A percentile compares a stretch with the other conserved stretches of the same genome.
phyloP scores from a whole-genome alignment of 2,888 invertebrate genomes.

The Caradrina kadenii region DNA sequence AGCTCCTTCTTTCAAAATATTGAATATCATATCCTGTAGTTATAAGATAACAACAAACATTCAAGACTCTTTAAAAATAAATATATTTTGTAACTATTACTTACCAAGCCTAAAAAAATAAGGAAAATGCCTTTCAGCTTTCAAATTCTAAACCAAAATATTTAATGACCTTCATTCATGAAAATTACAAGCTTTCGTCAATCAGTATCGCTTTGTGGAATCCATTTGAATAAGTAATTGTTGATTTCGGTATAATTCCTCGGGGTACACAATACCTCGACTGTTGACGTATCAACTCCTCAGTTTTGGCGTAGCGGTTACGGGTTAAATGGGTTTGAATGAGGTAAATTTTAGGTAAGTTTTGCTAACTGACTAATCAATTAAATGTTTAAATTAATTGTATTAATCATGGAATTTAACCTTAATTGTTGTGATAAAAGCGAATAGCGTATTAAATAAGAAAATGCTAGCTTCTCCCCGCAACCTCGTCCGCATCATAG shows the following conservation, averaged over 20 bases:
- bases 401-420: background rate
- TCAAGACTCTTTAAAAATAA: background rate
- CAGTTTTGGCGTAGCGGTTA: background rate
- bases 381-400: slow-evolving; percentile 4
- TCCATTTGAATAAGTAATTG: slow-evolving; percentile 49
- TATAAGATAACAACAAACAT: background rate
- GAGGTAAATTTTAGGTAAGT: slow-evolving; percentile 13
- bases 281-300: slow-evolving; percentile 16
- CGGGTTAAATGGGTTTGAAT: slow-evolving; percentile 20
- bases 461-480: too few relatives aligned
- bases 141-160: slow-evolving; percentile 19
- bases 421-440: background rate
- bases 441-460: background rate
- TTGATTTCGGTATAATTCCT: slow-evolving; percentile 31
- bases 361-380: slow-evolving; percentile 17
- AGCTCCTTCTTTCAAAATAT: too few relatives aligned
- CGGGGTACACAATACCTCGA: slow-evolving; percentile 30
- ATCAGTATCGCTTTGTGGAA: slow-evolving; percentile 40
- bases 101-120: slow-evolving; percentile 4
- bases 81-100: too few relatives aligned
- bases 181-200: slow-evolving; percentile 43
- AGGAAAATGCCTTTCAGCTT: slow-evolving; percentile 1
- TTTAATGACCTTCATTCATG: slow-evolving; percentile 39
- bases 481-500: too few relatives aligned
- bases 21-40: too few relatives aligned